These are phyloP conservation scores for Notarius lentiginosus DNA, from an alignment of 2,113 vertebrate genomes.

Conservation along the genomic window DNA sequence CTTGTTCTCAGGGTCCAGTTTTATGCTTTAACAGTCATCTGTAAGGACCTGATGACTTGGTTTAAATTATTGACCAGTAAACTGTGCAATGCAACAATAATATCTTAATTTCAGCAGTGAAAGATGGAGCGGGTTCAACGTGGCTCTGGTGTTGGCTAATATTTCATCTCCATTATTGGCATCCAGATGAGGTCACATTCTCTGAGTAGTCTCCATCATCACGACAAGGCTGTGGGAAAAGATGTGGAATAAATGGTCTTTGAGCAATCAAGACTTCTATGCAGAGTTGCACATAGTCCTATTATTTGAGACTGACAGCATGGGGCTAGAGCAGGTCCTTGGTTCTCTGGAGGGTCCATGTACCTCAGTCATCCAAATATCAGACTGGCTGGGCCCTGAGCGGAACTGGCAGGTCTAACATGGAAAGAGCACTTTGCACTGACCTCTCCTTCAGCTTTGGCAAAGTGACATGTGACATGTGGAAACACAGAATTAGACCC, in stretches of 20 bases:
- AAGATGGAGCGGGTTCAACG: background rate
- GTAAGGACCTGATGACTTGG: background rate
- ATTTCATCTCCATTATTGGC: constrained; percentile 9
- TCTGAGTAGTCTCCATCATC: constrained; percentile 26
- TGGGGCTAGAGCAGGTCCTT: constrained; percentile 16
- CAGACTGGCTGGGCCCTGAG: constrained; percentile 39
- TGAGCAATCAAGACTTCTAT: constrained; percentile 5
- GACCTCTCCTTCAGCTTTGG: constrained; percentile 41
- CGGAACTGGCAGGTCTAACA: constrained; percentile 45
- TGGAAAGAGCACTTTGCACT: constrained; percentile 36
- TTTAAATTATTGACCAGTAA: background rate
- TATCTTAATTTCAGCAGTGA: constrained; percentile 18
- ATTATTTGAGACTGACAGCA: constrained; percentile 50
- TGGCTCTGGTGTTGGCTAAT: background rate
- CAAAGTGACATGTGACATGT: constrained; percentile 47
- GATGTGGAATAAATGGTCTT: constrained; percentile 17
- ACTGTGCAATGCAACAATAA: background rate
- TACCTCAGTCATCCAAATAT: constrained; percentile 29
- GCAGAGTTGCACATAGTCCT: constrained; percentile 5
- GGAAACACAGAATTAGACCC: constrained; percentile 45
- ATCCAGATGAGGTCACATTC: constrained; percentile 1
- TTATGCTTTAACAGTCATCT: background rate
- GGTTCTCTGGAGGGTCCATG: constrained; percentile 24
- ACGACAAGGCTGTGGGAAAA: constrained; percentile 21
- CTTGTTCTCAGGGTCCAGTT: background rate